phyloP scores from a whole-genome alignment of 1,140 invertebrate species.

The Drosophila nannoptera region DNA sequence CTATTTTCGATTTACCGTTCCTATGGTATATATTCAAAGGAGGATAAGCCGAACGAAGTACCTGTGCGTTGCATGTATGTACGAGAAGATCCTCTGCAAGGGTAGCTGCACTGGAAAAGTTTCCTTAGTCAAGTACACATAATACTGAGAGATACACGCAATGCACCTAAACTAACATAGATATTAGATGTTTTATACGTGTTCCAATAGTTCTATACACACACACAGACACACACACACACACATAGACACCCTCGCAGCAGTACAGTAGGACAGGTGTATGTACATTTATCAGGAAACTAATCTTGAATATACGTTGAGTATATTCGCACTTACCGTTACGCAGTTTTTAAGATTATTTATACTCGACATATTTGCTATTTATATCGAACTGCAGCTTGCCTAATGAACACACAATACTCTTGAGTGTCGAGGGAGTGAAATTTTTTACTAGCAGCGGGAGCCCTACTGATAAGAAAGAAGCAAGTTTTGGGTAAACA shows the following conservation, averaged over 20 bases:
- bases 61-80: no score
- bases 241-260: conserved; percentile 15
- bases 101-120: conserved; percentile 5
- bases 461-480: conserved; percentile 7
- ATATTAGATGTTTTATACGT: conserved; percentile 75
- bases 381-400: conserved; percentile 60
- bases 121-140: conserved; percentile 60
- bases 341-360: conserved; percentile 73
- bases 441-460: conserved; percentile 36
- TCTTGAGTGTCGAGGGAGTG: conserved; percentile 26
- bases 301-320: conserved; percentile 60
- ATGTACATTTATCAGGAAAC: conserved; percentile 8
- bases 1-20: not conserved
- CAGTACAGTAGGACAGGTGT: not conserved
- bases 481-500: conserved; percentile 38
- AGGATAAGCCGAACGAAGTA: not conserved
- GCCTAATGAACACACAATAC: conserved; percentile 15
- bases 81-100: conserved; percentile 5
- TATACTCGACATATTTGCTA: conserved; percentile 72
- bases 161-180: conserved; percentile 49
- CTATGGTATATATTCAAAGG: not conserved
- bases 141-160: conserved; percentile 22
- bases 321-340: conserved; percentile 36
- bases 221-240: no score
- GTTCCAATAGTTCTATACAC: conserved; percentile 66